Base-by-base conservation (phyloP, 1,140 invertebrate species). In the Plutomurus gul region DNA sequence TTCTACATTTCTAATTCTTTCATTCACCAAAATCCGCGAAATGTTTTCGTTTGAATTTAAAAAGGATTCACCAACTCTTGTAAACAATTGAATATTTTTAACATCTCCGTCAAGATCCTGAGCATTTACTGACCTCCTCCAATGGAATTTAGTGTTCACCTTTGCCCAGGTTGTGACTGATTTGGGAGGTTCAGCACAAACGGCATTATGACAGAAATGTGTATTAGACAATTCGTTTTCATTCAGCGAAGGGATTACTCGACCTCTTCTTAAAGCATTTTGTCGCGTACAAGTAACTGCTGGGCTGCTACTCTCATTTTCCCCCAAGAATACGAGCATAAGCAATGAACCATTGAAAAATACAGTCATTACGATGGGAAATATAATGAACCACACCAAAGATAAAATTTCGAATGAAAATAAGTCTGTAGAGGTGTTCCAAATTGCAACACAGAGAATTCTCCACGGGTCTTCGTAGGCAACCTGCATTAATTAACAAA, bases 381-480 rank as follows among this genome's bases (percentile, higher is more conserved):
- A 3, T 20, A 72, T 40, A 27, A 72, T 72, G 16, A 72, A 43
- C 39, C 36, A 72, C 2, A 27, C 20, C 6, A 72, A 27, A 43
- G 36, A 40, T 30, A 72, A 43, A 40, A 72, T 40, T 22, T 37
- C 70, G 33, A 40, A 72, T 11, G 70, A 18, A 11, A 40, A 11
- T 2, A 37, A 72, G 25, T 39, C 39, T 20, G 18, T 43, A 72
- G 70, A 40, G 7, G 7, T 72, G 18, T 37, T 25, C 70, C 70
- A 72, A 40, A 40, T 72, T 72, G 39, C 40, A 20, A 40, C 36
- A 27, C 70, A 72, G 40, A 72, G 36, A 13, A 43, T 43, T 25
- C 25, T 72, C 70, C 70, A 72, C 18, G 70, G 7, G n/a, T 72
- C 56, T 65, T 65, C 70, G 22, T 72, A 43, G 18, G 39, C 36